Percentiles rank a stretch among this genome's conserved stretches.
phyloP scores from a whole-genome alignment of 2,888 invertebrate species.

The Ochropleura leucogaster region DNA sequence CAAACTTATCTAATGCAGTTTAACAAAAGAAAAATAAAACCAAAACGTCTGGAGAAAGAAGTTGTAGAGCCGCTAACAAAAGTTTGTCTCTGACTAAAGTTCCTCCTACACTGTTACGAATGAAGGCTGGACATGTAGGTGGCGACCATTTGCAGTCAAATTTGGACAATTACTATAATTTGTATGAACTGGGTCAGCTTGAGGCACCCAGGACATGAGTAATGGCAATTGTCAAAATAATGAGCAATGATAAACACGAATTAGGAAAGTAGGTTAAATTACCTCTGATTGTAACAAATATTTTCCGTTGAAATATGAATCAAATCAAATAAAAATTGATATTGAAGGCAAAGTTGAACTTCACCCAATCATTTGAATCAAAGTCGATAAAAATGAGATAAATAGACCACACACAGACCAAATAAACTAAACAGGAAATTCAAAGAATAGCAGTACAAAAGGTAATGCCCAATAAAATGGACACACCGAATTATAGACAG shows the following conservation, averaged over 20 bases:
- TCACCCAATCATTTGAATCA: conserved; percentile 15
- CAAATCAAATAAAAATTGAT: conserved; percentile 30
- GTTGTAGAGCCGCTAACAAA: conserved; percentile 12
- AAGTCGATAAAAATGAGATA: not conserved
- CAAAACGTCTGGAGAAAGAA: conserved; percentile 3
- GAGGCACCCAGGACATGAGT: conserved; percentile 74
- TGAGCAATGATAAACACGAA: conserved; percentile 59
- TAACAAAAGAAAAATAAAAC: not conserved
- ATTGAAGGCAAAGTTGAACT: conserved; percentile 26
- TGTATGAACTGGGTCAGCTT: conserved; percentile 74
- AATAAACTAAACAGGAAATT: conserved; percentile 20
- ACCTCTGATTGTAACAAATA: conserved; percentile 53
- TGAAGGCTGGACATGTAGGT: conserved; percentile 63
- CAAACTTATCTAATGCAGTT: conserved; percentile 19
- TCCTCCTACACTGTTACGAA: conserved; percentile 69
- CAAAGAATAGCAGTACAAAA: conserved; percentile 10
- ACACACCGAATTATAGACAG: conserved; percentile 36
- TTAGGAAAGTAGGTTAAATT: conserved; percentile 62
- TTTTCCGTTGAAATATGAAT: conserved; percentile 24
- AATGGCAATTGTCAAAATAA: conserved; percentile 71
- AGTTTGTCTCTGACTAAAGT: conserved; percentile 38
- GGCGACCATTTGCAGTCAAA: conserved; percentile 66
- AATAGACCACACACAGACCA: conserved; percentile 10
- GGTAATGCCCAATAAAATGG: conserved; percentile 27
- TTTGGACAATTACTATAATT: conserved; percentile 80